Evolutionary conservation across 2,797 vertebrate species (phyloP), one percentile per base, ranked within the genome.

Genomic region (Paratrypauchen microcephalus): DNA sequence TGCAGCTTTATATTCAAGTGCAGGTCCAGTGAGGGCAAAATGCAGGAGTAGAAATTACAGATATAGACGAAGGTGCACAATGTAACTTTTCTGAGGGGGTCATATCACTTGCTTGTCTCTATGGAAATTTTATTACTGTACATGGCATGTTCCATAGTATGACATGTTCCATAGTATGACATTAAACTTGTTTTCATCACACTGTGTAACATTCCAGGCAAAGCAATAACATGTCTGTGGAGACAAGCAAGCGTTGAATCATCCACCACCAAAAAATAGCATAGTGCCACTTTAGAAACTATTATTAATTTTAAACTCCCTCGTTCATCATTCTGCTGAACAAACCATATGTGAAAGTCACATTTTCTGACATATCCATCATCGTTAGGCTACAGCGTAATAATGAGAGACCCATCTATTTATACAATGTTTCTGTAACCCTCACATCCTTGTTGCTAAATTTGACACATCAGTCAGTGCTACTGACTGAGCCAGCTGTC

Each of bases 401-500:
- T 56, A 26, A 56, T 56, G 23, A 24, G 24, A 16, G 24, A 16
- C 55, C 24, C 6, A 56, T 54, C 50, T 56, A 57, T 26, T 28
- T 57, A 57, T 57, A 57, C 57, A 4, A 3, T n/a, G 57, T 59
- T 28, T 50, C 28, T 65, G 26, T 11, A 50, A 45, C 23, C 4
- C 23, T 26, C 15, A 26, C 23, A 11, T 24, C 24, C 41, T 11
- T 66, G 48, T 36, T 36, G 65, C 65, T 56, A 66, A 66, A 39
- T 66, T 6, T 55, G 52, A 56, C 15, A 23, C 60, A n/a, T 30
- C 24, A 26, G 24, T 26, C 24, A 26, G 24, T 70, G 55, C 65
- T 63, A 63, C 61, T 48, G 62, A 50, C 19, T 50, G 4, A 71
- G 68, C 67, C 84, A 87, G 83, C 83, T 84, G 83, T 71, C 36